phyloP scores from a whole-genome alignment of 1,140 invertebrate genomes.

The Chymomyza costata region DNA sequence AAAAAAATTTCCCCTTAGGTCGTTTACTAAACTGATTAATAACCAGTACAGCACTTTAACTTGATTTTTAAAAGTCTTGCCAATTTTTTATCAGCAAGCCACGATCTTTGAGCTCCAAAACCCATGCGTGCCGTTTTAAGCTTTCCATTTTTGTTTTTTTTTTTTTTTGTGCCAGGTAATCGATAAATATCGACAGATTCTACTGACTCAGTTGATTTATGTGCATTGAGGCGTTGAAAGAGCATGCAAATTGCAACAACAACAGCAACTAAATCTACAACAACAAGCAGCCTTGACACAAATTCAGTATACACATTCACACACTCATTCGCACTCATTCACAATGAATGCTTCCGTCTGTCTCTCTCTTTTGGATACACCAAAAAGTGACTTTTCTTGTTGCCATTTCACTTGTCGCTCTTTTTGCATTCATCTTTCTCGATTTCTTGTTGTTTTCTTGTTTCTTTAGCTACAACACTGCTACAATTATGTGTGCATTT shows the following conservation, averaged over 20 bases:
- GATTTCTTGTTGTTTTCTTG: no score
- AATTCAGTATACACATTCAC: slow-evolving; percentile 36
- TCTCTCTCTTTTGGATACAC: slow-evolving; percentile 8
- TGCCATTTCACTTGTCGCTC: slow-evolving; percentile 20
- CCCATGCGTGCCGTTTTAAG: slow-evolving; percentile 11
- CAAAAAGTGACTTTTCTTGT: neutral
- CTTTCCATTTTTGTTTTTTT: slow-evolving; percentile 59
- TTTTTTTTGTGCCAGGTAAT: no score
- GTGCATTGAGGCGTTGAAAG: slow-evolving; percentile 3
- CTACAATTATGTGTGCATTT: slow-evolving; percentile 53
- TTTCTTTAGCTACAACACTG: no score
- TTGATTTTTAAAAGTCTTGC: no score
- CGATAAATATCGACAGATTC: slow-evolving; percentile 24
- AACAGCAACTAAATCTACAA: no score
- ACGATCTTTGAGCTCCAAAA: slow-evolving; percentile 17
- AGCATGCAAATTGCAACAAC: slow-evolving; percentile 40
- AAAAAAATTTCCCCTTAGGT: no score
- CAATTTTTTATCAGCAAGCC: slow-evolving; percentile 36
- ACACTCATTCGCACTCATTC: no score
- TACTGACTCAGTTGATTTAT: slow-evolving; percentile 23
- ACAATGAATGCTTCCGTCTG: slow-evolving; percentile 14
- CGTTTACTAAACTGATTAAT: no score
- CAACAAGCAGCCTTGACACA: slow-evolving; percentile 56
- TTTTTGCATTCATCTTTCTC: no score
- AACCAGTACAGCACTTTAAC: slow-evolving; percentile 33